phyloP scores from a whole-genome alignment of 2,888 invertebrate genomes.

The Caenorhabditis sp. region DNA sequence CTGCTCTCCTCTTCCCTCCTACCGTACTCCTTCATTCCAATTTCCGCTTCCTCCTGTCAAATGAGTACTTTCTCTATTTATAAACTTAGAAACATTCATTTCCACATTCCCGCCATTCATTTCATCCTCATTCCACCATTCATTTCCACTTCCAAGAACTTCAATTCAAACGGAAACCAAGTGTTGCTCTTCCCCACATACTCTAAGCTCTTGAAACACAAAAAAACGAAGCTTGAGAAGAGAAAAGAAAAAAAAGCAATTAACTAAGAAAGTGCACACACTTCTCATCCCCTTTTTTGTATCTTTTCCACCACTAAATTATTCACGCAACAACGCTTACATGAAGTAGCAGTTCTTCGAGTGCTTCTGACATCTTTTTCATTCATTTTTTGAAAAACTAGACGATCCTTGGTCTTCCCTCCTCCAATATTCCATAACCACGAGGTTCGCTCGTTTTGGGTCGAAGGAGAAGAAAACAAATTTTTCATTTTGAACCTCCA shows the following conservation, averaged over 20 bases:
- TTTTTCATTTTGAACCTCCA: constrained; percentile 31
- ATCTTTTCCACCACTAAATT: constrained; percentile 41
- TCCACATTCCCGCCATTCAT: neutral
- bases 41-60: constrained; percentile 6
- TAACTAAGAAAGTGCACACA: constrained; percentile 57
- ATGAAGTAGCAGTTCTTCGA: constrained; percentile 58
- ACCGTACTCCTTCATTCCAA: neutral
- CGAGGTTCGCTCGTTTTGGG: neutral
- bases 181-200: constrained; percentile 14
- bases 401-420: constrained; percentile 10
- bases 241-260: constrained; percentile 50
- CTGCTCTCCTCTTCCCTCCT: neutral
- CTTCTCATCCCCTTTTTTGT: constrained; percentile 3
- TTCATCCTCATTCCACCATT: constrained; percentile 5
- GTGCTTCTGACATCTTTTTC: constrained; percentile 52
- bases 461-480: constrained; percentile 27
- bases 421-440: neutral
- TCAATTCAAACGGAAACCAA: constrained; percentile 13
- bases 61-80: neutral
- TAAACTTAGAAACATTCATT: constrained; percentile 4
- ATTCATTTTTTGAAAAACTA: constrained; percentile 3
- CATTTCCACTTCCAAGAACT: constrained; percentile 13
- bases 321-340: constrained; percentile 64
- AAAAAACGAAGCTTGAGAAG: constrained; percentile 8
- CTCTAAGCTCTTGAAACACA: constrained; percentile 25